Conservation (phyloP, 2,113 vertebrate species). For the Stegostoma tigrinum region DNA sequence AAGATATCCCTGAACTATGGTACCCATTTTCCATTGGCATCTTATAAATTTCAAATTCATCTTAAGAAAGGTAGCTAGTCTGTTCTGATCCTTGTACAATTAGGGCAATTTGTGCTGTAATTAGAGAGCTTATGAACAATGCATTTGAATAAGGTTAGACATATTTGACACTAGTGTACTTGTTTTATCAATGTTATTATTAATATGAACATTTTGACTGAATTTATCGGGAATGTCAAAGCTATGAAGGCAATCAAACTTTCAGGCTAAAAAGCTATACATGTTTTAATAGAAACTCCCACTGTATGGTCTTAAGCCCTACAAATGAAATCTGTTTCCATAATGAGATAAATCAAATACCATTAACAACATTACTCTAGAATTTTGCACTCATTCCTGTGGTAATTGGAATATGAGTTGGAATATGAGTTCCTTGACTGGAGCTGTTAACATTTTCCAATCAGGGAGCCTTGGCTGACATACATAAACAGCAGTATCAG, state of each 20-base stretch:
- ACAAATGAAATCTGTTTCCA: neutral
- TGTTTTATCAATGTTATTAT: neutral
- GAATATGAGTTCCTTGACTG: too few relatives aligned
- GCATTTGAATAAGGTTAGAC: neutral
- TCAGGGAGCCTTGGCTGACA: too few relatives aligned
- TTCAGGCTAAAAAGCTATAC: neutral
- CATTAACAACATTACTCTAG: neutral
- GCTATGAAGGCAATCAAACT: neutral
- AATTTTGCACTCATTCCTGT: neutral
- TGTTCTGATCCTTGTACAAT: neutral
- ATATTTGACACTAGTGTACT: neutral
- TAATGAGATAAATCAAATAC: neutral
- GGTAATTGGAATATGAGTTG: too few relatives aligned
- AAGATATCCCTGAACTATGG: neutral
- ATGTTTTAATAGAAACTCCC: neutral
- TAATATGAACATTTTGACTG: neutral
- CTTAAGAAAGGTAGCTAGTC: neutral
- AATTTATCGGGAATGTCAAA: neutral
- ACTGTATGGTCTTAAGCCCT: neutral
- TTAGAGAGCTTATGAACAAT: neutral
- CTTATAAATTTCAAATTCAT: neutral
- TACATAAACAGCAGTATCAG: too few relatives aligned
- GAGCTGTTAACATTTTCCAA: too few relatives aligned
- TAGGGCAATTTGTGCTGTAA: neutral
- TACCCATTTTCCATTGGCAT: neutral